Percentiles rank a stretch among this genome's conserved stretches.
These are phyloP conservation scores for Thomomys bottae DNA, from an alignment of 2,113 vertebrate species.

Conservation along the genomic window DNA sequence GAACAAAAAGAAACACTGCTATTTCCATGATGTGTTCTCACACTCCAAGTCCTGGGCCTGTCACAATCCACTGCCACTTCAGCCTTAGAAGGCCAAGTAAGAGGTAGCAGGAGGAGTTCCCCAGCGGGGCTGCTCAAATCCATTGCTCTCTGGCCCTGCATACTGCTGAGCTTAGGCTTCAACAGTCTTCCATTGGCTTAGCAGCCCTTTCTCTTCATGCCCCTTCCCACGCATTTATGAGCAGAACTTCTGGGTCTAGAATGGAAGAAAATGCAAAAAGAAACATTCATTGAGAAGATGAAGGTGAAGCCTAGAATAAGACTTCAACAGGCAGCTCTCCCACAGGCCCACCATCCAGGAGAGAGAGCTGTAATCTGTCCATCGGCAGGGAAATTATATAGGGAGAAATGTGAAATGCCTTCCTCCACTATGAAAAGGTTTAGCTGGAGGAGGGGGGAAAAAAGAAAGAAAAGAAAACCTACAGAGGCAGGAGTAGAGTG, in stretches of 20 bases:
- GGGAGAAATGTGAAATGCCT: not conserved
- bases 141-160: not conserved
- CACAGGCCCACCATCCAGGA: not conserved
- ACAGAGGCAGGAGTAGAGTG: constrained; percentile 10
- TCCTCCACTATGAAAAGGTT: constrained; percentile 45
- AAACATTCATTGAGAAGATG: not conserved
- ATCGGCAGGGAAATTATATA: not conserved
- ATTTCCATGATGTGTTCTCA: not conserved
- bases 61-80: not conserved
- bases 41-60: not conserved
- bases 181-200: not conserved
- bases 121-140: accelerated
- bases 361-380: not conserved
- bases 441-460: not conserved
- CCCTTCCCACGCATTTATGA: accelerated
- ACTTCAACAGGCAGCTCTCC: not conserved
- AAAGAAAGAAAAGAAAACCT: not conserved
- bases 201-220: not conserved
- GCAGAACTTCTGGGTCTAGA: not conserved
- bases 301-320: not conserved
- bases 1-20: not conserved
- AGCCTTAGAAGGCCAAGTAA: not conserved
- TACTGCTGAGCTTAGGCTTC: not conserved
- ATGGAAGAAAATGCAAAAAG: not conserved
- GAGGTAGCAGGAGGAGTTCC: not conserved